These are phyloP conservation scores for Papilio machaon DNA, from an alignment of 1,140 invertebrate genomes.

Conservation along the genomic window DNA sequence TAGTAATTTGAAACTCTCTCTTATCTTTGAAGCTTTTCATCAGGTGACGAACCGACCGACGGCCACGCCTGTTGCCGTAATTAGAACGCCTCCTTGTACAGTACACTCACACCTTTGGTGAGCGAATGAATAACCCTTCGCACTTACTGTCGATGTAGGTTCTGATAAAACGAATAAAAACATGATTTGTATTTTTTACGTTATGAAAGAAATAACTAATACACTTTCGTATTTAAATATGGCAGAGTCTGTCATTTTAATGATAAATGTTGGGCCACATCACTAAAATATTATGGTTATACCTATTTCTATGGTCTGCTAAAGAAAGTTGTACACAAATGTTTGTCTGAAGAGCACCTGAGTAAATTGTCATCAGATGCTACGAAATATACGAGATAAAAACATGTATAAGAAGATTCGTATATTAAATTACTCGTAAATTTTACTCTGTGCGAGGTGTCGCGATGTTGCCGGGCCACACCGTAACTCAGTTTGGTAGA, in stretches of 20 bases:
- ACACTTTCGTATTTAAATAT: not conserved
- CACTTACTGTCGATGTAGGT: not conserved
- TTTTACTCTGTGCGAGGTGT: constrained; percentile 48
- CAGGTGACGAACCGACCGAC: not conserved
- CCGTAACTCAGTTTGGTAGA: constrained; percentile 58
- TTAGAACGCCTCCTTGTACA: constrained; percentile 18
- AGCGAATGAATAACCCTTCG: constrained; percentile 9
- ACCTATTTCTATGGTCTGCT: no score
- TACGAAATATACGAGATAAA: not conserved
- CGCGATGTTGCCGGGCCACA: constrained; percentile 55
- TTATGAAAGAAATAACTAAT: not conserved
- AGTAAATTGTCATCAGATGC: no score
- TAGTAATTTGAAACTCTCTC: not conserved
- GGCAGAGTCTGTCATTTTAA: no score
- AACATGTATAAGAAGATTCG: constrained; percentile 34
- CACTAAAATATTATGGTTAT: no score
- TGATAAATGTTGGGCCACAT: no score
- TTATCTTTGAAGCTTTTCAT: constrained; percentile 18
- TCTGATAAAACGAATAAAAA: not conserved
- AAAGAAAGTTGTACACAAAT: no score
- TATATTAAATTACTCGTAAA: constrained; percentile 47
- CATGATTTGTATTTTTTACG: not conserved
- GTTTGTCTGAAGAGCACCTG: no score
- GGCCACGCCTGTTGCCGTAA: constrained; percentile 15
- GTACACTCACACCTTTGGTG: not conserved